Percentiles rank a stretch among this genome's conserved stretches.
Conservation (phyloP, 2,888 invertebrate species). For the Bruchidius siliquastri region DNA sequence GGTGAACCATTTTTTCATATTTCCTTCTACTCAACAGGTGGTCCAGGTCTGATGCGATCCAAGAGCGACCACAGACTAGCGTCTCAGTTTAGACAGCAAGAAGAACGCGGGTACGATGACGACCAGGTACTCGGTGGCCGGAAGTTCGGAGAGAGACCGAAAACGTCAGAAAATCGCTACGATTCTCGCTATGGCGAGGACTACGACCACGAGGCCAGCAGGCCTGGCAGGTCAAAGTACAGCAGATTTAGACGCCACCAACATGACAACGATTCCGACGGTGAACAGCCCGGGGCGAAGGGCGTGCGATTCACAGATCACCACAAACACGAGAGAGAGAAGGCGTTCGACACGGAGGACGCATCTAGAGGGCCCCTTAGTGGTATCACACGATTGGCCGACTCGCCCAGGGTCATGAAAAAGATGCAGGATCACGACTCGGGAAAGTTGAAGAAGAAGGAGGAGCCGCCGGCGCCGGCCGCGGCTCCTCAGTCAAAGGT, state of each 20-base stretch:
- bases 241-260: constrained; percentile 51
- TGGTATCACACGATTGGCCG: constrained; percentile 81
- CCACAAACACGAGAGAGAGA: constrained; percentile 61
- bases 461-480: constrained; percentile 54
- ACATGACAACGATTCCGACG: constrained; percentile 73
- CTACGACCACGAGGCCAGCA: constrained; percentile 57
- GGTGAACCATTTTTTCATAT: too few species aligned
- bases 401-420: constrained; percentile 86
- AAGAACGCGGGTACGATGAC: constrained; percentile 52
- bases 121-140: constrained; percentile 69
- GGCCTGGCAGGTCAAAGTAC: constrained; percentile 63
- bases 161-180: constrained; percentile 25
- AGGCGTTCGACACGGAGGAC: constrained; percentile 83
- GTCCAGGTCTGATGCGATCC: constrained; percentile 81
- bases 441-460: constrained; percentile 73
- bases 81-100: constrained; percentile 81
- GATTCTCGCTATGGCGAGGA: constrained; percentile 52
- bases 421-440: constrained; percentile 75
- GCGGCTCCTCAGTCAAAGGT: constrained; percentile 52
- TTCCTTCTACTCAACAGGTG: constrained; percentile 19
- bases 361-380: constrained; percentile 80
- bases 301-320: constrained; percentile 63
- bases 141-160: constrained; percentile 70
- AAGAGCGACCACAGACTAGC: constrained; percentile 91
- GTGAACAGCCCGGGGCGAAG: constrained; percentile 51